These are phyloP conservation scores for Cosmia pyralina DNA, from an alignment of 2,888 invertebrate genomes.

Conservation along the genomic window DNA sequence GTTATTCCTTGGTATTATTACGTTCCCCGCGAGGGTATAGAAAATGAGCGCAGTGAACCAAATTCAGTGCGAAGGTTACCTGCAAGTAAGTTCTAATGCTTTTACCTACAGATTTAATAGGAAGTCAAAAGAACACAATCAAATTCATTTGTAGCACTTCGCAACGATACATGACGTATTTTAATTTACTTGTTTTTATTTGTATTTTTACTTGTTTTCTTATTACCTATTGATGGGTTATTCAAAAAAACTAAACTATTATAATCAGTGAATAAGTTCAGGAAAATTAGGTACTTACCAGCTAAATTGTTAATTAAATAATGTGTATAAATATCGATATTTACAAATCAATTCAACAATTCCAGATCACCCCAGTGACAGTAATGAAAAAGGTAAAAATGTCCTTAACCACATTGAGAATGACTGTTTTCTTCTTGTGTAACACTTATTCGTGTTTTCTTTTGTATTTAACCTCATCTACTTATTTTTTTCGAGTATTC, in stretches of 20 bases:
- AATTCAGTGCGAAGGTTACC: constrained; percentile 92
- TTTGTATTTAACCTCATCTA: constrained; percentile 44
- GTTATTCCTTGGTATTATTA: constrained; percentile 98
- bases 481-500: constrained; percentile 9
- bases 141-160: not conserved
- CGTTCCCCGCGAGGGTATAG: constrained; percentile 93
- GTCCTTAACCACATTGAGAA: constrained; percentile 58
- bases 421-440: constrained; percentile 63
- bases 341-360: constrained; percentile 65
- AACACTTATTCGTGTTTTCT: constrained; percentile 50
- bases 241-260: not conserved
- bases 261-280: not conserved
- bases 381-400: constrained; percentile 85
- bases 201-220: not conserved
- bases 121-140: not conserved
- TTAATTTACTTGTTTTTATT: not conserved
- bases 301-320: not conserved
- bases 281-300: not conserved
- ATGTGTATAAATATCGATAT: constrained; percentile 9
- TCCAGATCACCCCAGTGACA: constrained; percentile 85
- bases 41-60: constrained; percentile 93
- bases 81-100: constrained; percentile 85
- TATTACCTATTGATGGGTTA: not conserved
- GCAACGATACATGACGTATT: not conserved
- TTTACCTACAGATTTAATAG: not conserved